These are phyloP conservation scores for Anolis apletophallus DNA, from an alignment of 2,797 vertebrate species.

Conservation along the genomic window DNA sequence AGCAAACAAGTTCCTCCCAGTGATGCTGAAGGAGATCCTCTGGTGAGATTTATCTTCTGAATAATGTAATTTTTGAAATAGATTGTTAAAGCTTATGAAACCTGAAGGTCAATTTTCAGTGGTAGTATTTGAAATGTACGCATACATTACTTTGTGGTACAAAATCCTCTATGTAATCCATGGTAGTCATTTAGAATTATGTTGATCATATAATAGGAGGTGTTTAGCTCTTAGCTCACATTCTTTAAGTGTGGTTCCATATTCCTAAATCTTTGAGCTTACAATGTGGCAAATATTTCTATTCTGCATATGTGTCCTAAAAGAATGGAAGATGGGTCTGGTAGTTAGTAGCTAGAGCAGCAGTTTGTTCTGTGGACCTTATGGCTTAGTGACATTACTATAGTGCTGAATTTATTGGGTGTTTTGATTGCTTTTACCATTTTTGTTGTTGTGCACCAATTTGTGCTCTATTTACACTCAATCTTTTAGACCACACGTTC, in stretches of 20 bases:
- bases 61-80: neutral
- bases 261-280: too few species aligned
- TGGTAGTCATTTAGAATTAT: neutral
- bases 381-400: neutral
- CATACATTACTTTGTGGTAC: too few species aligned
- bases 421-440: too few species aligned
- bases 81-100: neutral
- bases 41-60: constrained; percentile 82
- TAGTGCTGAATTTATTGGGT: too few species aligned
- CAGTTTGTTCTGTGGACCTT: too few species aligned
- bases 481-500: too few species aligned
- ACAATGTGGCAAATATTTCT: too few species aligned
- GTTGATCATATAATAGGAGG: neutral
- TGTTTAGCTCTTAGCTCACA: neutral
- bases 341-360: neutral
- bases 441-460: neutral
- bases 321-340: neutral
- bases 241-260: neutral
- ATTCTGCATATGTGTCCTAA: neutral
- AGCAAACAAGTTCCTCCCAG: constrained; percentile 91
- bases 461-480: neutral
- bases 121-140: neutral
- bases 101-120: neutral
- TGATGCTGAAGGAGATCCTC: constrained; percentile 91
- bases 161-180: too few species aligned